Percentiles rank a stretch among this genome's conserved stretches.
phyloP scores from a whole-genome alignment of 1,140 invertebrate species.

The Drosophila repleta region DNA sequence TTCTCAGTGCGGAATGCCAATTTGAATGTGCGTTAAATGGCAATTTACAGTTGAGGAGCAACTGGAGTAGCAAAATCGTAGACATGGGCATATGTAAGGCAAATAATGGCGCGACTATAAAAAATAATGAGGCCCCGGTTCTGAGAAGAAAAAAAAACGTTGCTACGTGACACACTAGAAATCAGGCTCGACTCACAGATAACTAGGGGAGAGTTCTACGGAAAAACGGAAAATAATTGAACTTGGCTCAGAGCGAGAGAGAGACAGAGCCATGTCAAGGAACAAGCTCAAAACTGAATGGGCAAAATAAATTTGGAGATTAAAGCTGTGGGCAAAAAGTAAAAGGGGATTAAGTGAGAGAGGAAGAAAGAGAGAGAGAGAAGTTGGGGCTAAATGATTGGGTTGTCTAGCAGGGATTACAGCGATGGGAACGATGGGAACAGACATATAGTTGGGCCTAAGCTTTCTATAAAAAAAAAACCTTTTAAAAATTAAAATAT shows the following conservation, averaged over 20 bases:
- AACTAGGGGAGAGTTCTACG: background rate
- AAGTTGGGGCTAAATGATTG: too few relatives aligned
- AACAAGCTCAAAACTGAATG: background rate
- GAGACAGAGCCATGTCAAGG: constrained; percentile 11
- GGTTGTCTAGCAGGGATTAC: too few relatives aligned
- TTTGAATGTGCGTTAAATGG: constrained; percentile 69
- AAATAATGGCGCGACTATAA: constrained; percentile 67
- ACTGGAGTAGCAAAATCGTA: constrained; percentile 23
- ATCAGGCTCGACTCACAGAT: constrained; percentile 6
- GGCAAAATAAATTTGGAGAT: background rate
- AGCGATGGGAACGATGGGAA: too few relatives aligned
- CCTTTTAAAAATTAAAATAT: too few relatives aligned
- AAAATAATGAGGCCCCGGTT: constrained; percentile 68
- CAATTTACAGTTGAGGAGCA: constrained; percentile 60
- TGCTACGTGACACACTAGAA: constrained; percentile 13
- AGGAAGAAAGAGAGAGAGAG: background rate
- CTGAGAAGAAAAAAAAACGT: constrained; percentile 4
- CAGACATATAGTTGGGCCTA: too few relatives aligned
- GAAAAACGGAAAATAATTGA: constrained; percentile 5
- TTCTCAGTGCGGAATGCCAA: constrained; percentile 24
- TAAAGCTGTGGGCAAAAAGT: background rate
- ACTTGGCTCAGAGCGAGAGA: constrained; percentile 11
- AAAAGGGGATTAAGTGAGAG: background rate
- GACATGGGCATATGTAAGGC: constrained; percentile 39
- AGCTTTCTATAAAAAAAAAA: too few relatives aligned